Base-by-base conservation (phyloP, 2,888 invertebrate genomes). In the Trissonchulus sp. region DNA sequence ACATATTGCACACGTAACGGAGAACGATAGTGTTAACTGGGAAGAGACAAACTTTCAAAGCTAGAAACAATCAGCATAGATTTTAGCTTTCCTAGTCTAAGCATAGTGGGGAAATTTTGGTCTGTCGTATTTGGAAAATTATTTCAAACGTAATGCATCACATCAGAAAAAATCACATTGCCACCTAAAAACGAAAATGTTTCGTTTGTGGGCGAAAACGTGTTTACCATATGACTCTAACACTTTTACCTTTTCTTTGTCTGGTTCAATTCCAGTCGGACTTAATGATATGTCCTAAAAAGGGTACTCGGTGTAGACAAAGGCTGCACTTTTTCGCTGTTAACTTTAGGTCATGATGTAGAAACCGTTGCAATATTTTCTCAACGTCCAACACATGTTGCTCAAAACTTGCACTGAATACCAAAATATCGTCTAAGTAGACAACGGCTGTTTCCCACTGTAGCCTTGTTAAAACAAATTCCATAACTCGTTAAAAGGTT, bases 371-470 rank as follows among this genome's bases (percentile, higher is more conserved):
- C 15, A 71, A 71, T 3, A 71, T 35, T 71, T 30, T 34, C n/a
- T 28, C 33, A 8, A 71, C 8, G 8, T 71, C 36, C 8, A 8
- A 8, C 8, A 71, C 8, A 31, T 71, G 71, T 35, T 30, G 2
- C n/a, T 71, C 71, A 34, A 71, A 71, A 28, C 2, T 8, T 31
- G 71, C 8, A 8, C n/a, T 31, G 36, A 71, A 71, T 31, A 71
- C 36, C 8, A 71, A n/a, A 3, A 71, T 30, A 35, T 71, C 71
- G 36, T 71, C 71, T 34, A 28, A 31, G 33, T 71, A 71, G 34
- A 71, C 35, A 2, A 71, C 8, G 71, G 3, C 2, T 71, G n/a
- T 71, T 71, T 71, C 8, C 71, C 71, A 71, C 8, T 71, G n/a
- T 15, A 71, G 36, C 2, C 71, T 34, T 34, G 23, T 3, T n/a